Base-by-base conservation (phyloP, 2,113 vertebrate species). In the Platysteira castanea region DNA sequence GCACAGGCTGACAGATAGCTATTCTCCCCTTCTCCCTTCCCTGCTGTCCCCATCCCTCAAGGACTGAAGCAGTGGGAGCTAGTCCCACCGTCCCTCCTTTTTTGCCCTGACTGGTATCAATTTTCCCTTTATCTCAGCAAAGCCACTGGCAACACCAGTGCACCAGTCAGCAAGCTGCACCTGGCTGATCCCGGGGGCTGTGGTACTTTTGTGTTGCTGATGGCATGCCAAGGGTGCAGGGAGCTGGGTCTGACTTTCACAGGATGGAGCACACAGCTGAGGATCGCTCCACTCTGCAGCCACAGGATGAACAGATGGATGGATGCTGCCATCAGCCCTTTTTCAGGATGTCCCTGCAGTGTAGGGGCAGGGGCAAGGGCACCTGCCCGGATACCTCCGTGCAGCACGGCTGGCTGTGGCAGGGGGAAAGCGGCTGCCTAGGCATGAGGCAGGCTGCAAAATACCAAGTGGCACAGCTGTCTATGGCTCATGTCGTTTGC, bases 241-340 rank as follows among this genome's bases (percentile, higher is more conserved):
- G 41, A 74, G 26, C 64, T 56, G 59, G 26, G 13, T 70, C 61
- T 75, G 84, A 14, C 28, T 53, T 35, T 83, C 80, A 35, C n/a
- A 53, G 47, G 7, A 46, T 78, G 46, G n/a, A 84, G 31, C 31
- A 30, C 4, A 3, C 44, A 31, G 41, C 46, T 47, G 65, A 42
- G 70, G 50, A 35, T 39, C 1, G 0, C 69, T 67, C 30, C 18
- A 8, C 73, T 63, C 63, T 56, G 75, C 69, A 85, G 59, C 44
- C 7, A 3, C 15, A 42, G 82, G 82, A 64, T 0, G 0, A 65
- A 44, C 1, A 1, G 61, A 42, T 1, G 6, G 39, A 87, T 13
- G 3, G 12, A 30, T 20, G n/a, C 71, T 83, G 56, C 65, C 12
- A 1, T 61, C 65, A 78, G 75, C 70, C 46, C 30, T 75, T 60